Conservation (phyloP, 35 echinoderm and acorn worm genomes). For the Apostichopus californicus region DNA sequence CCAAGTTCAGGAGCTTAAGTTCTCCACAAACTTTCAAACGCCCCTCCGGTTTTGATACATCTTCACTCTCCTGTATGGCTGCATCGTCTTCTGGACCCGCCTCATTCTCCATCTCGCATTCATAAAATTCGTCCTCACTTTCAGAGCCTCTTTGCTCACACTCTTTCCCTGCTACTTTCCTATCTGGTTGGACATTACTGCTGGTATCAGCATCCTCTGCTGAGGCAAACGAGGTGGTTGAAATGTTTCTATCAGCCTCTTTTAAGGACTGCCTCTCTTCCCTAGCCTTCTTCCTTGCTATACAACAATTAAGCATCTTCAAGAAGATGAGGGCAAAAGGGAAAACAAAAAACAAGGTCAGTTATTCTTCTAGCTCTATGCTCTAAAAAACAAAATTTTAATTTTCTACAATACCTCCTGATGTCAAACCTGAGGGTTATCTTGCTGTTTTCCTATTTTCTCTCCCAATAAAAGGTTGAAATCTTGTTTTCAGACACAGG, state of each 20-base stretch:
- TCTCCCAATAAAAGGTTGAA: no score
- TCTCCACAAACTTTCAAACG: slow-evolving; percentile 85
- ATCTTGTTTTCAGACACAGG: no score
- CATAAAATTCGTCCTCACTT: slow-evolving; percentile 98
- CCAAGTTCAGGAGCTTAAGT: slow-evolving; percentile 62
- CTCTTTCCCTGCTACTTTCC: neutral
- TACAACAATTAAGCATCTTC: slow-evolving; percentile 98
- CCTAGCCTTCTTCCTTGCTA: slow-evolving; percentile 84
- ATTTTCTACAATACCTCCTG: no score
- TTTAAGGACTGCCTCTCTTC: slow-evolving; percentile 68
- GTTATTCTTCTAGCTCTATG: no score
- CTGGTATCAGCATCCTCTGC: neutral
- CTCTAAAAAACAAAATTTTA: no score
- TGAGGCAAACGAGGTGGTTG: slow-evolving; percentile 22
- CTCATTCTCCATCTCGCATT: slow-evolving; percentile 65
- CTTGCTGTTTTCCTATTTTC: no score
- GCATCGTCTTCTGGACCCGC: slow-evolving; percentile 7
- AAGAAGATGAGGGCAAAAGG: no score
- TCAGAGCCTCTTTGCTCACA: slow-evolving; percentile 38
- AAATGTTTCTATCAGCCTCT: slow-evolving; percentile 24
- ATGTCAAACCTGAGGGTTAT: no score
- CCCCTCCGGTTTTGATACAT: slow-evolving; percentile 72
- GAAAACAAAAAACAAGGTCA: no score
- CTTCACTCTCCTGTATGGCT: slow-evolving; percentile 7
- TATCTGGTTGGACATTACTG: slow-evolving; percentile 5